Base-by-base conservation (phyloP, 2,797 vertebrate species). In the Eulemur coronatus region DNA sequence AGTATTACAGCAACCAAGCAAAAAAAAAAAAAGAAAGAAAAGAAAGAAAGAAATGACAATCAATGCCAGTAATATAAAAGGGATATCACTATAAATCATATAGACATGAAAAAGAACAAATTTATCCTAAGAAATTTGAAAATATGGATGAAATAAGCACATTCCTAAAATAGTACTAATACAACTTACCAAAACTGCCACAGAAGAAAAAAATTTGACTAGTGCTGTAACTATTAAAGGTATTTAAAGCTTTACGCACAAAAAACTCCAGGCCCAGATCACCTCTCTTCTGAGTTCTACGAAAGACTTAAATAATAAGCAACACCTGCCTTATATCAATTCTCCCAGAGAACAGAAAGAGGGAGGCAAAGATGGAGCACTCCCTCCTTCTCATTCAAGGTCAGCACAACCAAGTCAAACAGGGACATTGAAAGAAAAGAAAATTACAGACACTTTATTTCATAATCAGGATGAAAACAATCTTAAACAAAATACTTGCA, bases 401-500 rank as follows among this genome's bases (percentile, higher is more conserved):
- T 81, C 75, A 81, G 41, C 10, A 57, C n/a, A 57, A 65, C 17
- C 38, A 89, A 18, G 75, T 18, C 8, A 20, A 92, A 81, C n/a
- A 70, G 65, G 52, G n/a, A 57, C 15, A 20, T 26, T 35, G 41
- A 41, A 43, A 91, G 73, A 82, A 89, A 85, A 65, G 76, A 92
- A 94, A 93, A 84, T 73, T 63, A 89, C 0, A 52, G 38, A 15
- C 24, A 65, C 33, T 95, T 92, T 24, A 52, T 85, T 97, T 94
- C 38, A 86, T 59, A 89, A 81, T 59, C 20, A 72, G 28, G 38
- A 80, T 70, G 82, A 95, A 88, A 87, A 84, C 65, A 20, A 15
- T 90, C 48, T 90, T 81, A 55, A 65, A 73, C 5, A 72, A 92
- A 82, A 94, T 63, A 43, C 13, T 67, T 73, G 43, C 55, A 72